These are phyloP conservation scores for Monopterus albus DNA, from an alignment of 2,113 vertebrate species.

Conservation along the genomic window DNA sequence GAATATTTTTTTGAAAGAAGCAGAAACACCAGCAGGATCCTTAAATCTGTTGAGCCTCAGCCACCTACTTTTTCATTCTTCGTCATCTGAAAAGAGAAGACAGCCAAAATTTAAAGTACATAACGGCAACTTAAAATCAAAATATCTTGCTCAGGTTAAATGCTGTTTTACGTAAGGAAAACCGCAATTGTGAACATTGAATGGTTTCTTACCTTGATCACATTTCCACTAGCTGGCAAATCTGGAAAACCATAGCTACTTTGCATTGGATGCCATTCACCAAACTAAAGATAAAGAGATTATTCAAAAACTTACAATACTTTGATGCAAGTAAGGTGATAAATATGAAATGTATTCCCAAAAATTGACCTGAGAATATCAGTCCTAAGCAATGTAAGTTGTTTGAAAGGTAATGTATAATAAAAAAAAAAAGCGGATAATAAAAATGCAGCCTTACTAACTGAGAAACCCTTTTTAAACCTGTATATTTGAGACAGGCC, in stretches of 20 bases:
- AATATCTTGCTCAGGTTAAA: too few relatives aligned
- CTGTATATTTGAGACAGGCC: too few relatives aligned
- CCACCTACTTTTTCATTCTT: neutral
- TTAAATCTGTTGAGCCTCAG: neutral
- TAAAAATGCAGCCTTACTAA: too few relatives aligned
- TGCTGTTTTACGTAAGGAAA: too few relatives aligned
- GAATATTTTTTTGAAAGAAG: constrained; percentile 32
- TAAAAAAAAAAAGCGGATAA: too few relatives aligned
- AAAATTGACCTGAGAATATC: too few relatives aligned
- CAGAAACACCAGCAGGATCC: neutral
- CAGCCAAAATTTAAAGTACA: neutral
- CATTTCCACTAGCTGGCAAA: accelerated
- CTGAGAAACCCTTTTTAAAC: too few relatives aligned
- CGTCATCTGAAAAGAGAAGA: neutral
- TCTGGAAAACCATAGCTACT: accelerated
- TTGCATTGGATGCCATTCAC: accelerated
- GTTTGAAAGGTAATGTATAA: too few relatives aligned
- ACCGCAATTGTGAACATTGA: neutral
- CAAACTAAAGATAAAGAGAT: neutral
- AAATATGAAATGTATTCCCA: too few relatives aligned
- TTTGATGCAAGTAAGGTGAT: too few relatives aligned
- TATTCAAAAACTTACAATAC: neutral
- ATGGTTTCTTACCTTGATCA: neutral
- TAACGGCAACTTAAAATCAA: too few relatives aligned
- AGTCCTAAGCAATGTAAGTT: too few relatives aligned